Conservation (phyloP, 2,888 invertebrate species). For the Drosophila cyrtoloma region DNA sequence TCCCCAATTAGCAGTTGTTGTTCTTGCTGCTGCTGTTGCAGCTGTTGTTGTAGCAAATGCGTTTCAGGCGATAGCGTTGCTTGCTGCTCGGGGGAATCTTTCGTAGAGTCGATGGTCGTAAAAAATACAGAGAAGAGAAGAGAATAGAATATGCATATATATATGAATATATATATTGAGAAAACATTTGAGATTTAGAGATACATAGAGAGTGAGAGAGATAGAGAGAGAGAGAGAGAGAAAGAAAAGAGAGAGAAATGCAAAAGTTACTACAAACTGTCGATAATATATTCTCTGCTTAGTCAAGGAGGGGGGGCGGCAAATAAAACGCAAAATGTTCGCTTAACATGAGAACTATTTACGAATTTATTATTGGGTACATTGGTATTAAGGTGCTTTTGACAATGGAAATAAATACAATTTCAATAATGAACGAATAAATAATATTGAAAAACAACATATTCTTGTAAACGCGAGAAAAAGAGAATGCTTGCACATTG, state of each 20-base stretch:
- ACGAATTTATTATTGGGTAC: conserved; percentile 17
- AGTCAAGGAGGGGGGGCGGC: background rate
- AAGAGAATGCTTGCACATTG: conserved; percentile 6
- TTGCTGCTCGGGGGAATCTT: conserved; percentile 68
- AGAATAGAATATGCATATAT: conserved; percentile 54
- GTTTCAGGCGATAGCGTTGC: conserved; percentile 61
- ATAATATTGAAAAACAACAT: background rate
- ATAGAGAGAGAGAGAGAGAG: conserved; percentile 29
- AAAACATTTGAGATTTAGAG: background rate
- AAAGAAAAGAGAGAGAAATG: conserved; percentile 41
- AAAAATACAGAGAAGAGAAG: conserved; percentile 55
- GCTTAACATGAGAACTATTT: conserved; percentile 7
- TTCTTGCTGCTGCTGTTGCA: conserved; percentile 52
- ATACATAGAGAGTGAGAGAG: conserved; percentile 18
- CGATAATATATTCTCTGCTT: conserved; percentile 6
- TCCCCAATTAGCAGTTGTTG: conserved; percentile 57
- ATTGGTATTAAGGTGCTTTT: conserved; percentile 11
- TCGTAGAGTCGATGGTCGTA: conserved; percentile 51
- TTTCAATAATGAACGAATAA: conserved; percentile 4
- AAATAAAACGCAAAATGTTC: conserved; percentile 10
- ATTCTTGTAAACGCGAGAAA: conserved; percentile 5
- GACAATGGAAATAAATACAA: conserved; percentile 32
- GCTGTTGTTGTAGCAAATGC: conserved; percentile 44
- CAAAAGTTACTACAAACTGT: conserved; percentile 56
- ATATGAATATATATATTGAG: conserved; percentile 32